These are phyloP conservation scores for Oncorhynchus gorbuscha DNA, from an alignment of 2,113 vertebrate species.

Conservation along the genomic window DNA sequence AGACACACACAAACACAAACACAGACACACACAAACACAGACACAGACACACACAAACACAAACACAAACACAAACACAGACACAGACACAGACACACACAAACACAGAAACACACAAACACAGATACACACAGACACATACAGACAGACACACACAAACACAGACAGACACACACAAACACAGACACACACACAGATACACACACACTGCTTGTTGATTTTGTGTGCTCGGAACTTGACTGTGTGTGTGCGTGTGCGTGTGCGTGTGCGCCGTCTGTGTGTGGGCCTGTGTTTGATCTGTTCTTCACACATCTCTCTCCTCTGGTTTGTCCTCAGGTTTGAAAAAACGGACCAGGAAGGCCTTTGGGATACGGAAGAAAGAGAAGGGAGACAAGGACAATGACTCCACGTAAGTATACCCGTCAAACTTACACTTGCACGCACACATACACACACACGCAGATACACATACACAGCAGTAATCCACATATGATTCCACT, in stretches of 20 bases:
- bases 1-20: neutral
- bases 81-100: neutral
- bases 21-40: no score
- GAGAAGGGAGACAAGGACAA: conserved; percentile 99
- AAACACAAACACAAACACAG: no score
- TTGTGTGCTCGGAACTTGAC: neutral
- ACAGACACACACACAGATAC: neutral
- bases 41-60: no score
- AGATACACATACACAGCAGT: neutral
- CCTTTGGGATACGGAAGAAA: conserved; percentile 99
- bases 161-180: neutral
- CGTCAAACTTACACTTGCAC: neutral
- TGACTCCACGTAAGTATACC: conserved; percentile 87
- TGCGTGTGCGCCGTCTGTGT: neutral
- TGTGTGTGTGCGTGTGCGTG: neutral
- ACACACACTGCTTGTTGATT: neutral
- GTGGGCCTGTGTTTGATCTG: neutral
- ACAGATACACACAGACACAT: neutral
- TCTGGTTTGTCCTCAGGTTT: conserved; percentile 78
- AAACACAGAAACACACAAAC: no score
- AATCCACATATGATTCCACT: neutral
- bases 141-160: neutral
- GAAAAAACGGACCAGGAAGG: conserved; percentile 99
- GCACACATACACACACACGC: neutral
- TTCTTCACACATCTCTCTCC: conserved; percentile 14